Conservation (phyloP, 2,113 vertebrate genomes). For the Pelecanoides urinatrix region DNA sequence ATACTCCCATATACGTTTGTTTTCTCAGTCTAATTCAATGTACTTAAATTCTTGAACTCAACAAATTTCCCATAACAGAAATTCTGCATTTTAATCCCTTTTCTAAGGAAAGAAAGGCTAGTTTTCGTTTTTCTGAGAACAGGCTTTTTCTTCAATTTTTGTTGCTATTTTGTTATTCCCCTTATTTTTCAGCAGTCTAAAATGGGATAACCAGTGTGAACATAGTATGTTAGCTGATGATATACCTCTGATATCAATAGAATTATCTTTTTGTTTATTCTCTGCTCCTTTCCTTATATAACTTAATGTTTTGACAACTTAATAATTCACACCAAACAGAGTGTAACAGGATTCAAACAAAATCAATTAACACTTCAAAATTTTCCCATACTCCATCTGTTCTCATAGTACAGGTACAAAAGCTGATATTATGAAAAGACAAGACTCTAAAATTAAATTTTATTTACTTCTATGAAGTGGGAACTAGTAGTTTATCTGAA, state of each 20-base stretch:
- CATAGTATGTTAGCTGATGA: neutral
- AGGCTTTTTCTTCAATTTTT: neutral
- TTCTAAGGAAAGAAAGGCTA: neutral
- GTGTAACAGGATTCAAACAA: conserved; percentile 42
- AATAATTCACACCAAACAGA: conserved; percentile 35
- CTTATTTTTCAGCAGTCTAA: neutral
- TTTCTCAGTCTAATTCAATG: neutral
- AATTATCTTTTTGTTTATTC: conserved; percentile 8
- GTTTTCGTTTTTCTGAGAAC: neutral
- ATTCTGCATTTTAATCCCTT: neutral
- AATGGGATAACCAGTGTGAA: neutral
- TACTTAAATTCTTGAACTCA: neutral
- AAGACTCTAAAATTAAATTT: conserved; percentile 4
- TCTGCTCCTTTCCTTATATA: neutral
- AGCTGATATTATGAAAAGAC: neutral
- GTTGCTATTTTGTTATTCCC: neutral
- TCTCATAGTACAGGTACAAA: neutral
- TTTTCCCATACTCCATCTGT: conserved; percentile 44
- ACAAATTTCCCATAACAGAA: neutral
- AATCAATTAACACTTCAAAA: conserved; percentile 54
- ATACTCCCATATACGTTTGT: neutral
- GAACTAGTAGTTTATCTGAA: neutral
- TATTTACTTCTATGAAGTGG: neutral
- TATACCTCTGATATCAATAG: neutral
- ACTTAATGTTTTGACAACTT: conserved; percentile 23